These are phyloP conservation scores for Anguilla megastoma DNA, from an alignment of 2,797 vertebrate genomes.

Conservation along the genomic window DNA sequence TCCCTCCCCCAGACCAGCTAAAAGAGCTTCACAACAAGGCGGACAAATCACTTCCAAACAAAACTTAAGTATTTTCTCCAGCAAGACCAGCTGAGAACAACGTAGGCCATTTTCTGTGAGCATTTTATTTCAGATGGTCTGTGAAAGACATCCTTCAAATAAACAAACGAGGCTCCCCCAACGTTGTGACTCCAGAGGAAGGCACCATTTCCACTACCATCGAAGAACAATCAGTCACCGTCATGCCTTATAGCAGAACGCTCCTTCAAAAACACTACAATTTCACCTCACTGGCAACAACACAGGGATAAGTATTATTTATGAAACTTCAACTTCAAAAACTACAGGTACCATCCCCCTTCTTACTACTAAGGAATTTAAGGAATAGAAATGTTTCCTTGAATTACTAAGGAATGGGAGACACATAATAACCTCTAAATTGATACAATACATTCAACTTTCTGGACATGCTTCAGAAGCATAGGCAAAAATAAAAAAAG, in stretches of 20 bases:
- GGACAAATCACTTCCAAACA: conserved; percentile 3
- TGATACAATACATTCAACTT: not conserved
- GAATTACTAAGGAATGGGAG: not conserved
- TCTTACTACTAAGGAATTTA: conserved; percentile 33
- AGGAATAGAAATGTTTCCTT: not conserved
- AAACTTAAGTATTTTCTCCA: not conserved
- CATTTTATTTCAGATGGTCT: not conserved
- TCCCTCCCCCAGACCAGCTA: not conserved
- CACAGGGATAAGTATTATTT: not conserved
- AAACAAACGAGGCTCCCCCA: not conserved
- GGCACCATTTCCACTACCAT: not conserved
- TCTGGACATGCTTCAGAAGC: conserved; percentile 33
- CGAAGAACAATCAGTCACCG: not conserved
- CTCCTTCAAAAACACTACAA: not conserved
- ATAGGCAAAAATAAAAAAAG: not conserved
- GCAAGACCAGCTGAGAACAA: not conserved
- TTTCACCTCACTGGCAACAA: not conserved
- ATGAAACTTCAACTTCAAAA: not conserved
- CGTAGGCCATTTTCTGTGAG: not conserved
- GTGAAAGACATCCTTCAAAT: not conserved
- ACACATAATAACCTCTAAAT: not conserved
- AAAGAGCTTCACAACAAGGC: conserved; percentile 10
- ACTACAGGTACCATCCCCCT: conserved; percentile 29
- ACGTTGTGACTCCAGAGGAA: not conserved
- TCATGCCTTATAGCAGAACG: not conserved